Percentiles rank a stretch among this genome's conserved stretches.
These are phyloP conservation scores for Cephus pygmeus DNA, from an alignment of 2,888 invertebrate species.

Conservation along the genomic window DNA sequence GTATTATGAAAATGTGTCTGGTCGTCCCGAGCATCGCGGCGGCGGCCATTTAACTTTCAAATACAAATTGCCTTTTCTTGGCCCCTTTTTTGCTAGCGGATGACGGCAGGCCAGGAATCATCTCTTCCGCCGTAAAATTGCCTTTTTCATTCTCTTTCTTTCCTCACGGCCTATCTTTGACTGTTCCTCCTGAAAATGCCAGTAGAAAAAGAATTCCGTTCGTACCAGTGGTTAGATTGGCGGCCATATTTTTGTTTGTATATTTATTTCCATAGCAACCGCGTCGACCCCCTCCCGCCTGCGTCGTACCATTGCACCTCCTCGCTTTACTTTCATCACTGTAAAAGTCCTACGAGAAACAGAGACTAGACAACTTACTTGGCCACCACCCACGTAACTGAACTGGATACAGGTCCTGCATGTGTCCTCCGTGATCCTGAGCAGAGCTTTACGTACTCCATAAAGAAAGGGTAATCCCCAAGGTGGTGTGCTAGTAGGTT, in stretches of 20 bases:
- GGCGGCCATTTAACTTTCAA: constrained; percentile 1
- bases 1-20: background rate
- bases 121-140: constrained; percentile 1
- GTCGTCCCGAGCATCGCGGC: background rate
- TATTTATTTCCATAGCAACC: background rate
- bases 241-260: background rate
- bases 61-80: constrained; percentile 1
- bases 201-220: background rate
- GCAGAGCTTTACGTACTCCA: background rate
- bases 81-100: background rate
- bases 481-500: background rate
- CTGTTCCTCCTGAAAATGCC: background rate
- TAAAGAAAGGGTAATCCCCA: background rate
- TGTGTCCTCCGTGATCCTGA: background rate
- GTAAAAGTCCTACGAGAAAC: background rate
- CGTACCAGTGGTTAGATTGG: background rate
- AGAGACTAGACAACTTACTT: background rate
- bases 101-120: background rate
- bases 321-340: background rate
- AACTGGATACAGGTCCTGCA: background rate
- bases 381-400: background rate
- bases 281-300: no score
- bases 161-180: background rate
- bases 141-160: constrained; percentile 16
- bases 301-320: background rate